Base-by-base conservation (phyloP, 2,888 invertebrate species). In the Lissonota sp. region DNA sequence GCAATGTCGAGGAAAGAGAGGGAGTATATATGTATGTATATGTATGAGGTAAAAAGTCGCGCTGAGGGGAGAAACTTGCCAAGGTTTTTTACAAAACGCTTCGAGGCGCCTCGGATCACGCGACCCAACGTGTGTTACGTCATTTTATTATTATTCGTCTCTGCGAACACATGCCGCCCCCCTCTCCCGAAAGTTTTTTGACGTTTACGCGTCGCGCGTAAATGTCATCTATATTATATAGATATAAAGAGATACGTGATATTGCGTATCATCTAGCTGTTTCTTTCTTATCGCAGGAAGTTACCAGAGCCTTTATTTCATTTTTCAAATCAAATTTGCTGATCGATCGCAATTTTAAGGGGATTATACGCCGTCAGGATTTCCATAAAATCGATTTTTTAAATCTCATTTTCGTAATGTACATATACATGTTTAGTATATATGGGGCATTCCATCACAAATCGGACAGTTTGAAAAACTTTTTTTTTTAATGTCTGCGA, bases 81-180 rank as follows among this genome's bases (percentile, higher is more conserved):
- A 81, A 81, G 79, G 79, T 78, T 82, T 78, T 82, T 77, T 82
- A 62, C 74, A 77, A 82, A 39, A 57, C 77, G 79, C 72, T 60
- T 55, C 64, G 69, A 57, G 70, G 26, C 26, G 26, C 26, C 67
- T 51, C 39, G 76, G 64, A 82, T 83, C 83, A 83, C 83, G 83
- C 83, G 83, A 83, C 84, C 64, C 26, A 26, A 26, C 26, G 12
- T 37, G 62, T 39, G 73, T 77, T 84, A 82, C 83, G 78, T 83
- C 84, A 83, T 72, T 73, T 39, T 67, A 74, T 83, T 67, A 74
- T 83, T 83, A 58, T 70, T 71, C 51, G 62, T 53, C n/a, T 40
- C 44, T n/a, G 16, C 57, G 53, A 60, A 75, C 14, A 62, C 62
- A 53, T 8, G 53, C 7, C 53, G 58, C 72, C 76, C 80, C 69